A percentile compares a stretch with the other conserved stretches of the same genome.
phyloP scores from a whole-genome alignment of 2,113 vertebrate genomes.

The Paramisgurnus dabryanus region DNA sequence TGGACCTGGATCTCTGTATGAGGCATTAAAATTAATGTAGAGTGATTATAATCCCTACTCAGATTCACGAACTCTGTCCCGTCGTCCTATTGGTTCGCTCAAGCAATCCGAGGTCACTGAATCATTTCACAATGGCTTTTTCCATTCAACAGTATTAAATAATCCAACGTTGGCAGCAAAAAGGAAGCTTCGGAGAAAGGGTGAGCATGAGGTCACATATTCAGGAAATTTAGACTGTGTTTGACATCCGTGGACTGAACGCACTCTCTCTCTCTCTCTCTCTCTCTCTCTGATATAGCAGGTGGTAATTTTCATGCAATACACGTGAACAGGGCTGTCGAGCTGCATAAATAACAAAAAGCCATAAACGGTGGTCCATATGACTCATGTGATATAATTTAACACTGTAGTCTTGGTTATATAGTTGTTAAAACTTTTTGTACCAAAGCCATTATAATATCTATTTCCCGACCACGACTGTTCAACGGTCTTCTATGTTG shows the following conservation, averaged over 20 bases:
- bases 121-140: constrained; percentile 17
- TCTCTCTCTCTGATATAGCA: too few species aligned
- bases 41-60: constrained; percentile 18
- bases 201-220: constrained; percentile 27
- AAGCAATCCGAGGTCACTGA: constrained; percentile 13
- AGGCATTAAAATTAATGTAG: constrained; percentile 22
- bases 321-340: too few species aligned
- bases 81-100: neutral
- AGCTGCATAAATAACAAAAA: too few species aligned
- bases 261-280: neutral
- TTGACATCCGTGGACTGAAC: constrained; percentile 28
- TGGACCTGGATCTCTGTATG: constrained; percentile 9
- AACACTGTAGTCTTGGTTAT: too few species aligned
- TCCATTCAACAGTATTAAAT: constrained; percentile 20
- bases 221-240: constrained; percentile 19
- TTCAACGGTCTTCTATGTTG: too few species aligned
- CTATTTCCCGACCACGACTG: too few species aligned
- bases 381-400: too few species aligned
- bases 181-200: neutral
- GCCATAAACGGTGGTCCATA: too few species aligned
- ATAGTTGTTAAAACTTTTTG: too few species aligned
- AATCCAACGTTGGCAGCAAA: neutral
- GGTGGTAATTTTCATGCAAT: too few species aligned
- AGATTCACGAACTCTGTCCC: neutral
- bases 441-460: too few species aligned